Base-by-base conservation (phyloP, 2,797 vertebrate species). In the Pipistrellus pipistrellus region DNA sequence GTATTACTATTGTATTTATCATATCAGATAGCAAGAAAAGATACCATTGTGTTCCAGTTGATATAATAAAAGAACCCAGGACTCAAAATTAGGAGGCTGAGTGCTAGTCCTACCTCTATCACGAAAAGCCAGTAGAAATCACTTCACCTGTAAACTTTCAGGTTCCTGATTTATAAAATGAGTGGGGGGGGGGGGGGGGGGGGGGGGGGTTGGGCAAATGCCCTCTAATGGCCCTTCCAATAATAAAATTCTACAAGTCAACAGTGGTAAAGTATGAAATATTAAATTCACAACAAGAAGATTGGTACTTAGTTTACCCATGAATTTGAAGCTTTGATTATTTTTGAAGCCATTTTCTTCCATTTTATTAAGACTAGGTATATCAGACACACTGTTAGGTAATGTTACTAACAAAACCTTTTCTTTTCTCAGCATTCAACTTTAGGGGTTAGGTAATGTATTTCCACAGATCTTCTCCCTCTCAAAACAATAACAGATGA, bases 401-500 rank as follows among this genome's bases (percentile, higher is more conserved):
- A 89, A 93, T 21, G 23, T 15, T 82, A 6, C 7, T 14, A 83
- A 81, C 13, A 57, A 62, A 30, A 85, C 55, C 9, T 30, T 75
- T 55, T 35, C 35, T 64, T 90, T 89, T 41, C 38, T 89, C 14
- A 32, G 55, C 18, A 86, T 77, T 85, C 32, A 89, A 23, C 18
- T 35, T 48, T 20, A 55, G 20, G 20, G 21, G 9, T n/a, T 76
- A 25, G 88, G 53, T 41, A 41, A 71, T 73, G 62, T 48, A 51
- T 84, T 88, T 57, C 69, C 41, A 15, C 8, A 89, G 23, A 41
- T 15, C 41, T 51, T 78, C 75, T 82, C 11, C 38, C 41, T 78
- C 80, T 78, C n/a, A 84, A 81, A 94, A 88, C 25, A 96, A 48
- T 80, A 48, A 92, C 1, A 23, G 35, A 82, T 85, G 18, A 76